Conservation (phyloP, 2,797 vertebrate genomes). For the Enteromius anoplus region DNA sequence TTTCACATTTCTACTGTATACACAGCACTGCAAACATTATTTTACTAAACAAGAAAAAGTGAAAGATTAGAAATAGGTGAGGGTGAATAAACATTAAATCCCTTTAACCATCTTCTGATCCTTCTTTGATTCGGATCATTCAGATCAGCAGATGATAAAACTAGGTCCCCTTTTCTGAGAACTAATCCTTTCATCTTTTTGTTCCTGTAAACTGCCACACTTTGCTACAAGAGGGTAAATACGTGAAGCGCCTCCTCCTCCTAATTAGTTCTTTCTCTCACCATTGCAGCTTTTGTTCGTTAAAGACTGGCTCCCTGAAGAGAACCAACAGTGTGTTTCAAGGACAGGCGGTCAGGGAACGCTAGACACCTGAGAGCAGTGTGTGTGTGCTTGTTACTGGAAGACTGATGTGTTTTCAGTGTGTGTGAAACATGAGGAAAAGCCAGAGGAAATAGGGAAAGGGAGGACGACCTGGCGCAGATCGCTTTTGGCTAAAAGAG, state of each 20-base stretch:
- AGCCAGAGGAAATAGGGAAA: slow-evolving; percentile 42
- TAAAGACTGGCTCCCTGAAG: slow-evolving; percentile 30
- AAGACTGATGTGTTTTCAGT: slow-evolving; percentile 53
- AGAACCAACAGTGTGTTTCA: slow-evolving; percentile 19
- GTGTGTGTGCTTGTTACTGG: slow-evolving; percentile 30
- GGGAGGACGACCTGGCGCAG: slow-evolving; percentile 9
- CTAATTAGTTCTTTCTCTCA: slow-evolving; percentile 71
- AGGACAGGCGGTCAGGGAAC: not conserved
- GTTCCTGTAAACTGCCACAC: slow-evolving; percentile 26
- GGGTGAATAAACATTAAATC: slow-evolving; percentile 50
- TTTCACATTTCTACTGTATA: not conserved
- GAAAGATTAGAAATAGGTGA: not conserved
- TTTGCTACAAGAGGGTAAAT: slow-evolving; percentile 27
- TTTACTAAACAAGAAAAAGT: not conserved
- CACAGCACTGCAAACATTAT: not conserved
- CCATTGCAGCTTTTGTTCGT: slow-evolving; percentile 66
- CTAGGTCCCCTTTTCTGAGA: slow-evolving; percentile 63
- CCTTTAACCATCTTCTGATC: slow-evolving; percentile 45
- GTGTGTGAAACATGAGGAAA: slow-evolving; percentile 40
- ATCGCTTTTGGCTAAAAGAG: slow-evolving; percentile 29
- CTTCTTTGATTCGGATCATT: slow-evolving; percentile 61
- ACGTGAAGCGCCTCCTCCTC: slow-evolving; percentile 64
- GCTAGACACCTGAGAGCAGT: slow-evolving; percentile 33
- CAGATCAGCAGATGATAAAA: slow-evolving; percentile 70
- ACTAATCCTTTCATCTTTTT: slow-evolving; percentile 70